Evolutionary conservation across 2,113 vertebrate species (phyloP).

Genomic region (Lasiurus cinereus): DNA sequence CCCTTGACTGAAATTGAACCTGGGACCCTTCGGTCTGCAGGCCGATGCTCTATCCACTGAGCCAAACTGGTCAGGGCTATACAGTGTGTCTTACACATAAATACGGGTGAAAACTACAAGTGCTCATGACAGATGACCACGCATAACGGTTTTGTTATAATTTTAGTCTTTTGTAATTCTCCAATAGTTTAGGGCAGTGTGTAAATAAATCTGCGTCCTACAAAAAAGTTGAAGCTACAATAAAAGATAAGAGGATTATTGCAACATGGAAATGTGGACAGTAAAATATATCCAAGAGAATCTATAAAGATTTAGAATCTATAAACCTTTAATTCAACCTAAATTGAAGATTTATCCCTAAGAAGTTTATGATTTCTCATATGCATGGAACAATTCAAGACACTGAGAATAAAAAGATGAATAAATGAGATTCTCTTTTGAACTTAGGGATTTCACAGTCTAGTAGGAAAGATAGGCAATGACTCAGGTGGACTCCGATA

Average conservation of each 20-base stretch:
- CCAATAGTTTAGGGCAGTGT: not conserved
- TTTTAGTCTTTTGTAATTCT: not conserved
- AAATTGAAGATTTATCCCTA: slow-evolving; percentile 41
- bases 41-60: no score
- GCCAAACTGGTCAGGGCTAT: not conserved
- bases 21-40: no score
- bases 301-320: not conserved
- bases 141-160: not conserved
- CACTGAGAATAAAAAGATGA: not conserved
- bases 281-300: not conserved
- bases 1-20: no score
- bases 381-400: not conserved
- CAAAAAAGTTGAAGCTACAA: not conserved
- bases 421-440: not conserved
- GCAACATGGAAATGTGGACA: not conserved
- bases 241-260: not conserved
- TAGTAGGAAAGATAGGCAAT: not conserved
- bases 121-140: not conserved
- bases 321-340: no score
- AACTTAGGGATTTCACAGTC: not conserved
- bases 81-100: not conserved
- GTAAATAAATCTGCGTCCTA: not conserved
- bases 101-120: not conserved
- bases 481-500: not conserved
- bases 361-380: slow-evolving; percentile 10